These are phyloP conservation scores for Calliphora vomitoria DNA, from an alignment of 2,888 invertebrate genomes.

Conservation along the genomic window DNA sequence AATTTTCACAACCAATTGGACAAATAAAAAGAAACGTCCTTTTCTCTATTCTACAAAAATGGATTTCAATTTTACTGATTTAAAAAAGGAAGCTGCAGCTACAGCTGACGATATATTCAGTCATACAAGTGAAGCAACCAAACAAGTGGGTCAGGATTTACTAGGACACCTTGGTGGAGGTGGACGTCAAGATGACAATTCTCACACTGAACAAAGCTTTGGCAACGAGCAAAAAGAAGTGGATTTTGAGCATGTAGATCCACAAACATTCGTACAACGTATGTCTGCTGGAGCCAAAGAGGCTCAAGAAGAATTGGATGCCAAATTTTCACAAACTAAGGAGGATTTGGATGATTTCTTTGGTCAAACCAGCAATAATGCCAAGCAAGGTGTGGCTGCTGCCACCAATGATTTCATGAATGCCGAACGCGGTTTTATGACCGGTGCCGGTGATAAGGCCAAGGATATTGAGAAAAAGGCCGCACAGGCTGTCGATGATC, in stretches of 20 bases:
- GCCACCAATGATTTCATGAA: constrained; percentile 82
- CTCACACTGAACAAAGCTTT: constrained; percentile 81
- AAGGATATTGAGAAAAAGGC: constrained; percentile 67
- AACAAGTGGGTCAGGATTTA: constrained; percentile 73
- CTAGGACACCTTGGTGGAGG: constrained; percentile 68
- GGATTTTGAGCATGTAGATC: constrained; percentile 79
- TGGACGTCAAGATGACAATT: constrained; percentile 79
- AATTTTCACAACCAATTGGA: constrained; percentile 39
- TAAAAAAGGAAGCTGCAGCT: constrained; percentile 81
- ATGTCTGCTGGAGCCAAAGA: constrained; percentile 82
- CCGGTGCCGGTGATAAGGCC: constrained; percentile 41
- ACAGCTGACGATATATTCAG: constrained; percentile 79
- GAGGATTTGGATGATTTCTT: constrained; percentile 81
- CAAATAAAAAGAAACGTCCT: constrained; percentile 34
- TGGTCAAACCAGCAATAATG: constrained; percentile 73
- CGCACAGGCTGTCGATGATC: constrained; percentile 66
- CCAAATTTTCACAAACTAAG: constrained; percentile 80
- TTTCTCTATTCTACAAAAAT: constrained; percentile 74
- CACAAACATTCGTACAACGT: constrained; percentile 81
- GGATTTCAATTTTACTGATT: constrained; percentile 82
- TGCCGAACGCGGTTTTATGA: constrained; percentile 79
- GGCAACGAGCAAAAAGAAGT: constrained; percentile 81
- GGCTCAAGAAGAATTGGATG: constrained; percentile 81
- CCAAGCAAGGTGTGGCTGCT: constrained; percentile 78
- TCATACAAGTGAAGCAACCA: constrained; percentile 75